These are phyloP conservation scores for Drosophila eohydei DNA, from an alignment of 2,888 invertebrate genomes.

Conservation along the genomic window DNA sequence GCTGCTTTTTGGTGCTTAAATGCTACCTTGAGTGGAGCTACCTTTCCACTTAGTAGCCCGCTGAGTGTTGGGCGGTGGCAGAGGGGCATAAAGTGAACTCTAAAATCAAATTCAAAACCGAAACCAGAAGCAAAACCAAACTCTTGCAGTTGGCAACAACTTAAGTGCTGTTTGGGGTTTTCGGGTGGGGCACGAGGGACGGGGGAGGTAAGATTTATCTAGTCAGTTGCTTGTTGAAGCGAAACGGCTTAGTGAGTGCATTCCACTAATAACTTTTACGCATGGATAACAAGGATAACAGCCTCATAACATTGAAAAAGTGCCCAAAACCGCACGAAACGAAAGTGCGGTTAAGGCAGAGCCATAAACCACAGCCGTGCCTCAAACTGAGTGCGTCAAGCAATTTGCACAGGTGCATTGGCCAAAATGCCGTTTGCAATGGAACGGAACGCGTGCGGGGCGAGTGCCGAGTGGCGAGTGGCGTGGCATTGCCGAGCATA, in stretches of 20 bases:
- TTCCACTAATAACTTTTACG: constrained; percentile 77
- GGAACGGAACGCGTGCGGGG: background rate
- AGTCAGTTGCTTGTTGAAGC: constrained; percentile 21
- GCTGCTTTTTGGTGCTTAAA: constrained; percentile 9
- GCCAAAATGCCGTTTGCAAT: constrained; percentile 45
- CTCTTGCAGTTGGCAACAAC: constrained; percentile 63
- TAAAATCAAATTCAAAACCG: constrained; percentile 26
- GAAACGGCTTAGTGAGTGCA: constrained; percentile 54
- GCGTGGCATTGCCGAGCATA: constrained; percentile 35
- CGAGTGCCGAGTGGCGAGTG: background rate
- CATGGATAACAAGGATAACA: constrained; percentile 63
- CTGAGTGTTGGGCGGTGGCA: background rate
- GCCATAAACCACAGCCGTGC: constrained; percentile 49
- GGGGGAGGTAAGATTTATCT: constrained; percentile 6
- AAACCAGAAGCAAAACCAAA: constrained; percentile 39
- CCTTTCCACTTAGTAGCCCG: background rate
- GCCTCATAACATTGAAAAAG: constrained; percentile 56
- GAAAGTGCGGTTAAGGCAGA: constrained; percentile 59
- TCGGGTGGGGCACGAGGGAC: constrained; percentile 5
- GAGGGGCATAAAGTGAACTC: constrained; percentile 24
- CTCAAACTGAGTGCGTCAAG: constrained; percentile 45
- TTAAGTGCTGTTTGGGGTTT: constrained; percentile 78
- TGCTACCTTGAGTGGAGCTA: background rate
- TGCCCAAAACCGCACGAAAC: constrained; percentile 66
- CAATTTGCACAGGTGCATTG: constrained; percentile 51